A percentile compares a stretch with the other conserved stretches of the same genome.
These are phyloP conservation scores for Verasper variegatus DNA, from an alignment of 2,113 vertebrate genomes.

Conservation along the genomic window DNA sequence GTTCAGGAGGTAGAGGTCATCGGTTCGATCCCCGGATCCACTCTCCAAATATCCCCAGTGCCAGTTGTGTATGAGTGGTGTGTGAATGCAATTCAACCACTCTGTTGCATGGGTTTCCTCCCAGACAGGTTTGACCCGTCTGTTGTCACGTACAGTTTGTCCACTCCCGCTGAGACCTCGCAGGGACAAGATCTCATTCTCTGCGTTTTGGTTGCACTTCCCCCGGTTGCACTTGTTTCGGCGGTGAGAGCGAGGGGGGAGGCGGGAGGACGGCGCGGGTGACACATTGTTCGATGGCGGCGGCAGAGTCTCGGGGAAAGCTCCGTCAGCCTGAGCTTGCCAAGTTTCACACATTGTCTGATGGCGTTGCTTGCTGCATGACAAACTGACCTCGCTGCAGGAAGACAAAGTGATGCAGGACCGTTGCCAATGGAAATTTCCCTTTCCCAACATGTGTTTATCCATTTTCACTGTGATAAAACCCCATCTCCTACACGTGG, in stretches of 20 bases:
- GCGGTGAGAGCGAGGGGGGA: too few species aligned
- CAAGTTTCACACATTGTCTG: slow-evolving; percentile 10
- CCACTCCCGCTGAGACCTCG: neutral
- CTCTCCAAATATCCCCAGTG: too few species aligned
- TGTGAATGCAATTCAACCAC: too few species aligned
- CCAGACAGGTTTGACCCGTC: neutral
- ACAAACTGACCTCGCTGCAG: slow-evolving; percentile 18
- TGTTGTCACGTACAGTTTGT: neutral
- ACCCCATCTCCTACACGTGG: too few species aligned
- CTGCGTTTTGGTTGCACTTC: too few species aligned
- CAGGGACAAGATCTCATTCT: neutral
- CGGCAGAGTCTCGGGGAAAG: slow-evolving; percentile 1
- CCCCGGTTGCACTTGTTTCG: too few species aligned
- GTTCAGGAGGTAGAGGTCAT: too few species aligned
- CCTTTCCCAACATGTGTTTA: neutral
- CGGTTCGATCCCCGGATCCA: too few species aligned
- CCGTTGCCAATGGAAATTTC: neutral
- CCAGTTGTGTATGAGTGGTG: too few species aligned
- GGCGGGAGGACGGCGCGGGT: neutral
- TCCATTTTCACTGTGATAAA: neutral
- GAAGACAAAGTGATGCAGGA: slow-evolving; percentile 1
- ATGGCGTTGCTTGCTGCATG: too few species aligned
- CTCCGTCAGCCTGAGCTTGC: slow-evolving; percentile 6
- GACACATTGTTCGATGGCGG: neutral
- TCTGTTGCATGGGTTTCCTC: too few species aligned